Conservation (phyloP, 1,140 invertebrate genomes). For the Triops cancriformis region DNA sequence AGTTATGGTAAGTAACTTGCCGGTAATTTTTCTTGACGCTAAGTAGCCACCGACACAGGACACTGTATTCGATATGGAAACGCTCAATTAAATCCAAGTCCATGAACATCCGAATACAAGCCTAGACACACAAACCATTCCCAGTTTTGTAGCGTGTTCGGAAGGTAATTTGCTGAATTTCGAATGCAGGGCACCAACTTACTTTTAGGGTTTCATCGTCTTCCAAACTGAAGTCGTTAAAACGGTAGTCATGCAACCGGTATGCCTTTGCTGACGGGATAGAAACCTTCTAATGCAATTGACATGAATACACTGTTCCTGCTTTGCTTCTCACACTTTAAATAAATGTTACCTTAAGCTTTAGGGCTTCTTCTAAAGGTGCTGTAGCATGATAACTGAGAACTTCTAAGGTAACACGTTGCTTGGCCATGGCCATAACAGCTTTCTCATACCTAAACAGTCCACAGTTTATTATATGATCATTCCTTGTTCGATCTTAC, state of each 20-base stretch:
- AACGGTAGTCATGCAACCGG: constrained; percentile 71
- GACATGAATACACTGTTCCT: not conserved
- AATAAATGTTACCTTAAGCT: constrained; percentile 55
- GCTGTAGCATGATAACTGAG: constrained; percentile 93
- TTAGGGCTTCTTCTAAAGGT: constrained; percentile 73
- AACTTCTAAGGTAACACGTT: constrained; percentile 88
- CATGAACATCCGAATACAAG: constrained; percentile 81
- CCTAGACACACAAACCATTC: constrained; percentile 42
- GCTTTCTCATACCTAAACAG: constrained; percentile 73
- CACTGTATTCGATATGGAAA: constrained; percentile 83
- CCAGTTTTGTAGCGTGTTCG: constrained; percentile 6
- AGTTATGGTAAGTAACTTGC: constrained; percentile 93
- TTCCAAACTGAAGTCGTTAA: constrained; percentile 74
- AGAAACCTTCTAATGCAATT: constrained; percentile 48
- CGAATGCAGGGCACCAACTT: constrained; percentile 29
- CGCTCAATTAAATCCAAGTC: constrained; percentile 81
- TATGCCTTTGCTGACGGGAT: constrained; percentile 75
- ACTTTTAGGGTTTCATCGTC: constrained; percentile 76
- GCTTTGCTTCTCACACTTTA: not conserved
- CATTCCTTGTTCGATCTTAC: constrained; percentile 41
- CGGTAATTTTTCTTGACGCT: constrained; percentile 96
- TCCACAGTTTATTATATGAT: constrained; percentile 4
- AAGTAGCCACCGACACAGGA: constrained; percentile 79
- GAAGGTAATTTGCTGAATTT: not conserved
- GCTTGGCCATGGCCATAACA: constrained; percentile 86